Evolutionary conservation across 1,140 invertebrate genomes (phyloP).

Genomic region (Cyrtorhinus lividipennis): DNA sequence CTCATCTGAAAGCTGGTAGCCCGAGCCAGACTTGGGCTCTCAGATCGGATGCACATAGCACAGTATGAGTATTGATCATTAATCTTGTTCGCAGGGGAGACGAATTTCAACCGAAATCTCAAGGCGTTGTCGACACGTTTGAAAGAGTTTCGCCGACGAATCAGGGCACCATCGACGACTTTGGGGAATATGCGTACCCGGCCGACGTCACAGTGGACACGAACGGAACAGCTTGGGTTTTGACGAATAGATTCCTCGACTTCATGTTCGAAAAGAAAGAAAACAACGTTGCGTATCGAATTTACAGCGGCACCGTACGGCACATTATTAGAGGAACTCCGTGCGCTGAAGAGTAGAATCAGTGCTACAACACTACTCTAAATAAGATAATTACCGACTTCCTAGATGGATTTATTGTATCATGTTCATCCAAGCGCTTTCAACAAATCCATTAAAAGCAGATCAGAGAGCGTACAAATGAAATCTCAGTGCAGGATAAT

Average conservation of each 20-base stretch:
- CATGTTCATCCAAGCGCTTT: too few relatives aligned
- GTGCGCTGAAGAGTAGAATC: constrained; percentile 32
- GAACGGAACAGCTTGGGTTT: constrained; percentile 53
- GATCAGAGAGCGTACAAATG: too few relatives aligned
- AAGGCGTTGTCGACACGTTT: neutral
- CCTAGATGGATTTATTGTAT: too few relatives aligned
- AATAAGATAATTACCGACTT: too few relatives aligned
- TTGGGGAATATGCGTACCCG: neutral
- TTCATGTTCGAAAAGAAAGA: constrained; percentile 49
- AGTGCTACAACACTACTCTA: neutral
- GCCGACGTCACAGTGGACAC: constrained; percentile 61
- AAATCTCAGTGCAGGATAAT: too few relatives aligned
- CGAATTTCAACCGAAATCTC: neutral
- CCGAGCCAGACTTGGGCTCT: too few relatives aligned
- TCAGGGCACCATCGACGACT: neutral
- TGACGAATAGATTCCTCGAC: constrained; percentile 50
- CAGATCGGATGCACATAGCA: too few relatives aligned
- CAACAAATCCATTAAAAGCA: too few relatives aligned
- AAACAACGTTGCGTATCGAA: constrained; percentile 52
- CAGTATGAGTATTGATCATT: too few relatives aligned
- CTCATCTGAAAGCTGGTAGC: too few relatives aligned
- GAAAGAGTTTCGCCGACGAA: neutral
- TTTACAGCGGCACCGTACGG: constrained; percentile 45
- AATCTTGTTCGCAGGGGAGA: constrained; percentile 16
- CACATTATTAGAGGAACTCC: constrained; percentile 53